Percentiles rank a stretch among this genome's conserved stretches.
Evolutionary conservation across 92 coral and sea anemone species (phyloP).

Genomic region (Parazoanthus swiftii): DNA sequence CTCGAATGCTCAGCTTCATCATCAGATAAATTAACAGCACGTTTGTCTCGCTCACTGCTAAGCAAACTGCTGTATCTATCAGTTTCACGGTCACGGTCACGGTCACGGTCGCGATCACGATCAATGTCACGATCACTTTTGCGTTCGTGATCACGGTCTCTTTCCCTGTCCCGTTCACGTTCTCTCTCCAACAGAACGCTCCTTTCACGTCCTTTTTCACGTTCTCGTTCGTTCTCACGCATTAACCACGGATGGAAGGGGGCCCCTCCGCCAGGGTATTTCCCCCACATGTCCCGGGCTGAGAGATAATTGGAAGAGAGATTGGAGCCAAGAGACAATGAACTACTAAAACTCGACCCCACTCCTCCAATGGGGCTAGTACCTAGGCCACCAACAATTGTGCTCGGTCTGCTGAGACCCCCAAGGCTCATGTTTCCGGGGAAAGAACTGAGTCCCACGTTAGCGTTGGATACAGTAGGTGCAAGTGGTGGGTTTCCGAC

Average conservation of each 20-base stretch:
- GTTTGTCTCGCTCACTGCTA: constrained; percentile 33
- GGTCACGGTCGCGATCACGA: constrained; percentile 17
- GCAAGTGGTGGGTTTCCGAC: constrained; percentile 51
- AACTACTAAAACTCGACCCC: constrained; percentile 51
- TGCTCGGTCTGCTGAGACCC: constrained; percentile 60
- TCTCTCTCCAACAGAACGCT: constrained; percentile 49
- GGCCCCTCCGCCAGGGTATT: constrained; percentile 55
- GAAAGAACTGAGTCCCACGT: constrained; percentile 57
- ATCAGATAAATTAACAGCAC: constrained; percentile 34
- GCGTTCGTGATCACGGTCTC: constrained; percentile 40
- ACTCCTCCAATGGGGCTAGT: constrained; percentile 63
- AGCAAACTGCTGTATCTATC: constrained; percentile 31
- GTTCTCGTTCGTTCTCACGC: constrained; percentile 72
- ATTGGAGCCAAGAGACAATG: constrained; percentile 60
- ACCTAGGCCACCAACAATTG: constrained; percentile 63
- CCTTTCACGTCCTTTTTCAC: constrained; percentile 66
- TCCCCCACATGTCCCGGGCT: constrained; percentile 65
- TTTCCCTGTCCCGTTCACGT: constrained; percentile 63
- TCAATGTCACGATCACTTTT: constrained; percentile 20
- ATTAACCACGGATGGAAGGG: constrained; percentile 77
- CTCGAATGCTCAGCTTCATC: constrained; percentile 35
- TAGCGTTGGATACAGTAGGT: constrained; percentile 58
- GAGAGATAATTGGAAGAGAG: constrained; percentile 56
- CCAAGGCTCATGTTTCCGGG: constrained; percentile 34
- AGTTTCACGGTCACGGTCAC: constrained; percentile 37